These are phyloP conservation scores for Melospiza georgiana DNA, from an alignment of 2,113 vertebrate genomes.

Conservation along the genomic window DNA sequence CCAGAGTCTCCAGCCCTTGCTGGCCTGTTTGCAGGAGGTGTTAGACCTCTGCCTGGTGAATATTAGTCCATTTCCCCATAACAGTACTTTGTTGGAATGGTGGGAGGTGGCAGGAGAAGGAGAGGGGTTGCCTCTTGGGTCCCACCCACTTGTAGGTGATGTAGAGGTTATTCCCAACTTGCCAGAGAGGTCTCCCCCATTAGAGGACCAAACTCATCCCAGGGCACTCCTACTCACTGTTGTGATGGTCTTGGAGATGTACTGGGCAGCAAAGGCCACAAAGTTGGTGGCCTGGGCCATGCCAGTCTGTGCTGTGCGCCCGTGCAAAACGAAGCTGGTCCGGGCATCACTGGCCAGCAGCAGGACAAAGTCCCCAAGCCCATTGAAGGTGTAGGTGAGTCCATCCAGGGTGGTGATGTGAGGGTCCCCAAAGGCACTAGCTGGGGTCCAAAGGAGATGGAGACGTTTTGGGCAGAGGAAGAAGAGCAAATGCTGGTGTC, in stretches of 20 bases:
- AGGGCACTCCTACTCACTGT: conserved; percentile 9
- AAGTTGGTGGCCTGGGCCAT: conserved; percentile 41
- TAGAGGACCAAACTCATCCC: not conserved
- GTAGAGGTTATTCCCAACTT: not conserved
- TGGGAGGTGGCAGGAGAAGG: not conserved
- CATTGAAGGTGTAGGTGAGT: conserved; percentile 59
- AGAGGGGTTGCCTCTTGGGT: fast-evolving
- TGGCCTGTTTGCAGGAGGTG: not conserved
- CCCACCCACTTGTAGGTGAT: not conserved
- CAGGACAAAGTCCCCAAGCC: conserved; percentile 39
- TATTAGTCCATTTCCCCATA: not conserved
- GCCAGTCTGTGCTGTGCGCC: not conserved
- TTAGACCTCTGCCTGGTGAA: not conserved
- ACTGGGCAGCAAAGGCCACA: conserved; percentile 31
- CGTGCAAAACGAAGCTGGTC: not conserved
- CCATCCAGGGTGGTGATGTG: conserved; percentile 59
- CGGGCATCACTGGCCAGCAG: not conserved
- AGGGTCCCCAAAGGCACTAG: conserved; percentile 12
- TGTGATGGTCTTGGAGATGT: not conserved
- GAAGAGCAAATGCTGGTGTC: not conserved
- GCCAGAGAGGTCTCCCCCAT: not conserved
- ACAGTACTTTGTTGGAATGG: not conserved
- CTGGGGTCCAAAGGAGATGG: not conserved
- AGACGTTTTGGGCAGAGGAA: not conserved
- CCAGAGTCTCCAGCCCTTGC: not conserved